Evolutionary conservation across 2,113 vertebrate species (phyloP).

Genomic region (Pipa parva): DNA sequence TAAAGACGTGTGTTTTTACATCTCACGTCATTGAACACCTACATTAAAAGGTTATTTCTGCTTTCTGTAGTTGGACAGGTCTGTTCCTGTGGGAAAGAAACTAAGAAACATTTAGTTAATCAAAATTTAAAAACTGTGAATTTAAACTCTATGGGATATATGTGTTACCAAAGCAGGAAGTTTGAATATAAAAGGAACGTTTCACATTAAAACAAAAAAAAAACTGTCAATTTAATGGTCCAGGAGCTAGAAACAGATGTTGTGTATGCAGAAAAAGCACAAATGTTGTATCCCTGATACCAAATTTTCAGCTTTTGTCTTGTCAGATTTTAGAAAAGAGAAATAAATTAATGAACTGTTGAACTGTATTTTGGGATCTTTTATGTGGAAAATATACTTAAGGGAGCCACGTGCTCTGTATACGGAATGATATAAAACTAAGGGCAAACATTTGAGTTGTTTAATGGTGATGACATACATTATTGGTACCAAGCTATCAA

Average conservation of each 20-base stretch:
- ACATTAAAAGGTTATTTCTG: slow-evolving; percentile 38
- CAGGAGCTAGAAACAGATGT: slow-evolving; percentile 73
- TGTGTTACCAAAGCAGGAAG: slow-evolving; percentile 68
- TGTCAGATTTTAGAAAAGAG: slow-evolving; percentile 74
- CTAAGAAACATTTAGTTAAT: slow-evolving; percentile 50
- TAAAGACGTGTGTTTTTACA: not conserved
- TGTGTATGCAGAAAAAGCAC: slow-evolving; percentile 49
- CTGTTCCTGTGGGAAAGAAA: slow-evolving; percentile 49
- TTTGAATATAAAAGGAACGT: slow-evolving; percentile 69
- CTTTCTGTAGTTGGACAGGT: slow-evolving; percentile 12
- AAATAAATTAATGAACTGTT: slow-evolving; percentile 77
- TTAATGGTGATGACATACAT: too few relatives aligned
- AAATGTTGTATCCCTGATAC: slow-evolving; percentile 63
- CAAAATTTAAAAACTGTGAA: slow-evolving; percentile 44
- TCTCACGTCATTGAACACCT: slow-evolving; percentile 1
- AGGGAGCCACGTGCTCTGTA: slow-evolving; percentile 36
- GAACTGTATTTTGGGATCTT: slow-evolving; percentile 66
- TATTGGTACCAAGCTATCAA: too few relatives aligned
- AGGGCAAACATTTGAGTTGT: too few relatives aligned
- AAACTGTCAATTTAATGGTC: slow-evolving; percentile 74
- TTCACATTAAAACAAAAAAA: slow-evolving; percentile 76
- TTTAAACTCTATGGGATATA: slow-evolving; percentile 58
- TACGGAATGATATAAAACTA: too few relatives aligned
- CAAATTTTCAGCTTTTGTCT: slow-evolving; percentile 72
- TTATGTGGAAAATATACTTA: slow-evolving; percentile 65